These are phyloP conservation scores for Pseudomyrmex cubaensis DNA, from an alignment of 1,140 invertebrate genomes.

Conservation along the genomic window DNA sequence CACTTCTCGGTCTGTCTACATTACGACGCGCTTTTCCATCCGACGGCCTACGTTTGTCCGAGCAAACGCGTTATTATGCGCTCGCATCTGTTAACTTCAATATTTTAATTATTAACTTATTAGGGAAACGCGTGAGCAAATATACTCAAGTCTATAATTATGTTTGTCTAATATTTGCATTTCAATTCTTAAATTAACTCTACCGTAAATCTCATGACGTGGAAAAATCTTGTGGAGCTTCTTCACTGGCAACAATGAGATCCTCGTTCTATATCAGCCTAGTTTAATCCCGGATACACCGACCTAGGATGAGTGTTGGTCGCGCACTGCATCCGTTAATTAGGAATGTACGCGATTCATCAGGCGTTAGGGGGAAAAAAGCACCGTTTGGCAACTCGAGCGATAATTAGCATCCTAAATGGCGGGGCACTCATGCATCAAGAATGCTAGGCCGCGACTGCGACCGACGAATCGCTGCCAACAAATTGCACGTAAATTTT, in stretches of 20 bases:
- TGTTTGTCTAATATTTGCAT: neutral
- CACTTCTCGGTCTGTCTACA: constrained; percentile 1
- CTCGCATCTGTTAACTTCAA: constrained; percentile 32
- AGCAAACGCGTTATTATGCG: constrained; percentile 21
- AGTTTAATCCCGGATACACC: neutral
- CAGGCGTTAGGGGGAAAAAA: constrained; percentile 13
- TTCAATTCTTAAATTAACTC: neutral
- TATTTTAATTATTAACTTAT: constrained; percentile 41
- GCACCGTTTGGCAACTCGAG: constrained; percentile 33
- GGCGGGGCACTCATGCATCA: constrained; percentile 39
- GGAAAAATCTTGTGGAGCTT: neutral
- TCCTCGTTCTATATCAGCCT: neutral
- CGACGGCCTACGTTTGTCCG: constrained; percentile 18
- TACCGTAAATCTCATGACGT: neutral
- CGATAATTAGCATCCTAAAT: constrained; percentile 67
- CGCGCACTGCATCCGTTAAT: constrained; percentile 47
- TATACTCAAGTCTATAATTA: neutral
- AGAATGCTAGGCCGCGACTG: constrained; percentile 41
- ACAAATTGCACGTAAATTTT: constrained; percentile 72
- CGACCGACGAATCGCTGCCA: constrained; percentile 67
- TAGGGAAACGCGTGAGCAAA: neutral
- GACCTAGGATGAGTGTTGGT: constrained; percentile 49
- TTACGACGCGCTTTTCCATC: constrained; percentile 45
- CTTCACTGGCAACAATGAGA: neutral
- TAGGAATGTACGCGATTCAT: constrained; percentile 54